Conservation (phyloP, 2,113 vertebrate genomes). For the Petroica traversi region DNA sequence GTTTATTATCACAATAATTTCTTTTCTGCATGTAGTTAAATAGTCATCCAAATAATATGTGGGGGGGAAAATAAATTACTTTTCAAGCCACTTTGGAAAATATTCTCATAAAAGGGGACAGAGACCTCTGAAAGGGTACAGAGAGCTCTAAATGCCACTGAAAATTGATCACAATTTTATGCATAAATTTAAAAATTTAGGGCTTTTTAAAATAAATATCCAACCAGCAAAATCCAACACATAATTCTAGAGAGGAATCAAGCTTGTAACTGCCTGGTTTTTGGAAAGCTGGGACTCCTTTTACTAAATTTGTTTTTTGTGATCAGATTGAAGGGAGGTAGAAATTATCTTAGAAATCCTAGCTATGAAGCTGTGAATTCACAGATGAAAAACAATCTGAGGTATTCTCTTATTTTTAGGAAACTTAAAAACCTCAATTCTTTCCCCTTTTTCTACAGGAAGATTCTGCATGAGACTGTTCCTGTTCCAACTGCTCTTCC, state of each 20-base stretch:
- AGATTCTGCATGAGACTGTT: not conserved
- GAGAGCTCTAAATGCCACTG: not conserved
- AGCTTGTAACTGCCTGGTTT: not conserved
- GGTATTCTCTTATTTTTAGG: not conserved
- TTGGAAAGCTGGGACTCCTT: not conserved
- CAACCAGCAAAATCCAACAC: not conserved
- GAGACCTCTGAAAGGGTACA: not conserved
- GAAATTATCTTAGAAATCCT: not conserved
- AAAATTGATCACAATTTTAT: not conserved
- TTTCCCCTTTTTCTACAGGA: not conserved
- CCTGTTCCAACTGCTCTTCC: not conserved
- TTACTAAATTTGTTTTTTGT: not conserved
- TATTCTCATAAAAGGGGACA: rapidly evolving
- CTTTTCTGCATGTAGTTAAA: not conserved
- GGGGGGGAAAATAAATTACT: rapidly evolving
- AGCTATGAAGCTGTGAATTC: not conserved
- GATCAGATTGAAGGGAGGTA: rapidly evolving
- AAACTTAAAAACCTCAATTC: not conserved
- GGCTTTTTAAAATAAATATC: not conserved
- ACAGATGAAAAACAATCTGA: not conserved
- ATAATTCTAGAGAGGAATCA: not conserved
- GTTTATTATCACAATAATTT: not conserved
- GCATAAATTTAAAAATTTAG: not conserved
- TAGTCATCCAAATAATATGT: not conserved
- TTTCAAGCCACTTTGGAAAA: not conserved